Percentiles rank a stretch among this genome's conserved stretches.
phyloP scores from a whole-genome alignment of 2,797 vertebrate species.

The Moxostoma hubbsi region DNA sequence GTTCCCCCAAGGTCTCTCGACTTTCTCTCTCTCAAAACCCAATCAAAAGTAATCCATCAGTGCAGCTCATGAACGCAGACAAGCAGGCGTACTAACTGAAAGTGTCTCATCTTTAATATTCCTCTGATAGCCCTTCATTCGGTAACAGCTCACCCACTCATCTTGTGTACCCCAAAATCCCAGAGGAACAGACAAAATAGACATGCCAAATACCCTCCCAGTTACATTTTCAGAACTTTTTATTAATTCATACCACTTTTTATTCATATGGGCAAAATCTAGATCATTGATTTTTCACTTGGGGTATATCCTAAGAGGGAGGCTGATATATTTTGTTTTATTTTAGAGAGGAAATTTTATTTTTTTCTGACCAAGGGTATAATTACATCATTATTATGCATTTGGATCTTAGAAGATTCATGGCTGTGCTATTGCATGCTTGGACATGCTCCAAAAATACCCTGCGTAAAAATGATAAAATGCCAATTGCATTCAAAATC shows the following conservation, averaged over 20 bases:
- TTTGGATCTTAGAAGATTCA: conserved; percentile 40
- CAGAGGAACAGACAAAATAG: conserved; percentile 23
- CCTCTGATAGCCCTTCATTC: conserved; percentile 33
- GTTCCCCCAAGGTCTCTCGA: conserved; percentile 44
- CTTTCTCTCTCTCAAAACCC: conserved; percentile 44
- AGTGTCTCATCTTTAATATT: conserved; percentile 40
- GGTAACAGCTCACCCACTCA: conserved; percentile 30
- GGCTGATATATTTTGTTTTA: not conserved
- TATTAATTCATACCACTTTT: conserved; percentile 47
- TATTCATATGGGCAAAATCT: conserved; percentile 33
- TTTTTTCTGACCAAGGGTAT: not conserved
- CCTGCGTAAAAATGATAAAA: conserved; percentile 56
- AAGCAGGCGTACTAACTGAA: conserved; percentile 44
- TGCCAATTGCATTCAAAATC: conserved; percentile 28
- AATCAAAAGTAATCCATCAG: conserved; percentile 60
- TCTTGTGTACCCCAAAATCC: conserved; percentile 33
- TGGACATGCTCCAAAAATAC: conserved; percentile 53
- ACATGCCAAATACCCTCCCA: not conserved
- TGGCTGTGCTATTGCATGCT: conserved; percentile 22
- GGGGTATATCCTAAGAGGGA: conserved; percentile 20
- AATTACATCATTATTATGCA: conserved; percentile 53
- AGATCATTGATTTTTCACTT: conserved; percentile 44
- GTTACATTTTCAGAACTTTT: conserved; percentile 44
- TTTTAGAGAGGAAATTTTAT: conserved; percentile 1
- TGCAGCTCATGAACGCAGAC: conserved; percentile 54